Percentiles rank a stretch among this genome's conserved stretches.
Conservation (phyloP, 2,888 invertebrate genomes). For the Arrhopalites spinosus region DNA sequence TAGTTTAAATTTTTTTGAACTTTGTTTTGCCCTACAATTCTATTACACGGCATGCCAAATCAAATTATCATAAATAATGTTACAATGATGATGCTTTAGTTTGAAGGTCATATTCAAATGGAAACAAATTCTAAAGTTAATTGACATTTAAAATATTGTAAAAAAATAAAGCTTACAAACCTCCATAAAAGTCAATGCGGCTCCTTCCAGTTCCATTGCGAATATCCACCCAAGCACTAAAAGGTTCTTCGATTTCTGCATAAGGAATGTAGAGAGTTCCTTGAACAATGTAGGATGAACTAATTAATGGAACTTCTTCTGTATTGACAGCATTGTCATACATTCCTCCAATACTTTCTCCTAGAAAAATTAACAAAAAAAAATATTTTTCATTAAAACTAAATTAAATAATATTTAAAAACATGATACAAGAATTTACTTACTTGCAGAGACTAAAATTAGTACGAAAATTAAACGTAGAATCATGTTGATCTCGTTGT, state of each 20-base stretch:
- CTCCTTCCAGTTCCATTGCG: slow-evolving; percentile 74
- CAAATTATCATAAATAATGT: no score
- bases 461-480: neutral
- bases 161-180: no score
- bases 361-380: slow-evolving; percentile 7
- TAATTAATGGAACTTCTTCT: slow-evolving; percentile 61
- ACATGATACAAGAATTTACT: neutral
- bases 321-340: slow-evolving; percentile 48
- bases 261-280: slow-evolving; percentile 84
- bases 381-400: neutral
- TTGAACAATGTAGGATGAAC: slow-evolving; percentile 72
- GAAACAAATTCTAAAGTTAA: no score
- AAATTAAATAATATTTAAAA: neutral
- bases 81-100: no score
- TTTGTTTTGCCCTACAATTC: no score
- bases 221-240: slow-evolving; percentile 84
- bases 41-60: no score
- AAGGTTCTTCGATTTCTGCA: slow-evolving; percentile 90
- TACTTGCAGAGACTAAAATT: slow-evolving; percentile 1
- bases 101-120: no score
- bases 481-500: neutral
- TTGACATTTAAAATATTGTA: no score
- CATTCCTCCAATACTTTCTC: slow-evolving; percentile 38
- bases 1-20: no score
- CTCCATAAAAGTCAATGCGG: slow-evolving; percentile 92